A percentile compares a stretch with the other conserved stretches of the same genome.
phyloP scores from a whole-genome alignment of 2,113 vertebrate genomes.

The Jaculus jaculus region DNA sequence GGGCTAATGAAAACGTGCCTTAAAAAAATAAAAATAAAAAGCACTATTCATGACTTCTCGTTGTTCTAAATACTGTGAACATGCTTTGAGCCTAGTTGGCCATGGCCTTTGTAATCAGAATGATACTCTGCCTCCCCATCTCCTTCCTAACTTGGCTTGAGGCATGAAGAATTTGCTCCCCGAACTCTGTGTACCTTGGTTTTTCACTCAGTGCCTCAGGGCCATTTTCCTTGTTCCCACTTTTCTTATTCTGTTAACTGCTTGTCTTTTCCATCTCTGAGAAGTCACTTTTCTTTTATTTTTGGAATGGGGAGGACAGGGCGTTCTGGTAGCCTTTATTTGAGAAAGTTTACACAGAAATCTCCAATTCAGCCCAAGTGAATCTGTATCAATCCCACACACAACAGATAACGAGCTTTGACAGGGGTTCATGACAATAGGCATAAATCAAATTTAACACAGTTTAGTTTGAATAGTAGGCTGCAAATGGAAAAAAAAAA shows the following conservation, averaged over 20 bases:
- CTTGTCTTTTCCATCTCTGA: not conserved
- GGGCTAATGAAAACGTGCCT: no score
- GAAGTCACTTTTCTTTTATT: not conserved
- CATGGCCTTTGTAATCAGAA: not conserved
- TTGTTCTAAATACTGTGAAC: not conserved
- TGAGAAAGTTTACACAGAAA: slow-evolving; percentile 82
- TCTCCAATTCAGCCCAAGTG: slow-evolving; percentile 73
- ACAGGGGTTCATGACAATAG: not conserved
- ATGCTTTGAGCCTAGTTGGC: not conserved
- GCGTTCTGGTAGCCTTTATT: slow-evolving; percentile 80
- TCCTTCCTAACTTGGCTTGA: not conserved
- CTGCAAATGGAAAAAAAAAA: slow-evolving; percentile 62
- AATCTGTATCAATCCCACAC: slow-evolving; percentile 66
- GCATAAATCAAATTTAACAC: slow-evolving; percentile 64
- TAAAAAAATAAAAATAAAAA: not conserved
- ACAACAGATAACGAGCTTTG: slow-evolving; percentile 54
- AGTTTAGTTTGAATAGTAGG: slow-evolving; percentile 48
- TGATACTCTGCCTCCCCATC: not conserved
- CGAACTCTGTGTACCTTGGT: not conserved
- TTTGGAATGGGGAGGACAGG: not conserved
- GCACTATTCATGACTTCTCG: not conserved
- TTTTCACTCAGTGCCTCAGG: not conserved
- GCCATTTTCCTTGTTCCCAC: not conserved
- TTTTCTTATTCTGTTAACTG: not conserved
- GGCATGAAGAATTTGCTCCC: not conserved